Percentiles rank a stretch among this genome's conserved stretches.
phyloP scores from a whole-genome alignment of 2,113 vertebrate species.

The Todiramphus saurophagus region DNA sequence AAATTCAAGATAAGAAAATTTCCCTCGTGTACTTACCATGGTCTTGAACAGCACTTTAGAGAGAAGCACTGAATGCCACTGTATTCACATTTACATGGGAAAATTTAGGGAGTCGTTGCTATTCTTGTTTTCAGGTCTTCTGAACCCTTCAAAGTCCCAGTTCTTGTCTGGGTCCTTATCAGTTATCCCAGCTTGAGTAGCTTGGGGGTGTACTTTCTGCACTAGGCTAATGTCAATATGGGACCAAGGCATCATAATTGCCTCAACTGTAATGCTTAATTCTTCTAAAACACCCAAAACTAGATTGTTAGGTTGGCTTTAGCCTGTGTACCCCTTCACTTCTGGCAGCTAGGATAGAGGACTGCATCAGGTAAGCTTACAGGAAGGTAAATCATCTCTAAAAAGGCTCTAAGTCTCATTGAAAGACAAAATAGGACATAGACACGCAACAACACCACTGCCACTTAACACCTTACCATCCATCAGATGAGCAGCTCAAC shows the following conservation, averaged over 20 bases:
- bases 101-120: background rate
- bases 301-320: background rate
- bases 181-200: constrained; percentile 36
- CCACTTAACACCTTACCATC: rapidly evolving
- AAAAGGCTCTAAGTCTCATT: background rate
- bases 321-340: background rate
- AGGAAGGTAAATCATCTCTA: background rate
- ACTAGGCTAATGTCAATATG: background rate
- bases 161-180: constrained; percentile 49
- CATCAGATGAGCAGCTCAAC: background rate
- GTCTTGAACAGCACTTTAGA: constrained; percentile 30
- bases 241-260: constrained; percentile 15
- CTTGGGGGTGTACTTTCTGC: constrained; percentile 8
- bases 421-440: background rate
- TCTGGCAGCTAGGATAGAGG: background rate
- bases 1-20: constrained; percentile 59
- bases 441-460: rapidly evolving
- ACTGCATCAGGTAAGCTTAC: background rate
- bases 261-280: background rate
- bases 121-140: constrained; percentile 30
- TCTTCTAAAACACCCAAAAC: background rate
- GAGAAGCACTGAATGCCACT: background rate
- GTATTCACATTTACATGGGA: constrained; percentile 36
- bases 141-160: background rate
- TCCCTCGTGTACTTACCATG: constrained; percentile 20